These are phyloP conservation scores for Tetramorium parvispinum DNA, from an alignment of 1,140 invertebrate species.

Conservation along the genomic window DNA sequence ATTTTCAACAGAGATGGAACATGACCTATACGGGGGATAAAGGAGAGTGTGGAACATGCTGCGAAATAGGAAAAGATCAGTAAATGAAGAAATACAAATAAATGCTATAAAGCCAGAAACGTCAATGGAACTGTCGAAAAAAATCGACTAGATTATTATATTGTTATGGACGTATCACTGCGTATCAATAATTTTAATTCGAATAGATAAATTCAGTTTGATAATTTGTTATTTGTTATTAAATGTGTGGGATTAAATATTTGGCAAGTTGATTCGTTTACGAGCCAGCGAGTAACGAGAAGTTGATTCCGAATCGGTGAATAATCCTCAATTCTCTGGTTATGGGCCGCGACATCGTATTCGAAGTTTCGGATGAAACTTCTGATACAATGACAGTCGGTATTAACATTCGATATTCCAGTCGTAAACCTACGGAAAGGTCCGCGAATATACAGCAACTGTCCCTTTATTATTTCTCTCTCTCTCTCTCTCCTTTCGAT, in stretches of 20 bases:
- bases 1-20: too few species aligned
- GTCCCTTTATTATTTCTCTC: neutral
- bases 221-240: too few species aligned
- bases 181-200: neutral
- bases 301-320: slow-evolving; percentile 27
- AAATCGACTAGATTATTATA: neutral
- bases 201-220: neutral
- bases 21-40: too few species aligned
- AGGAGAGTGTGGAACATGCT: too few species aligned
- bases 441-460: neutral
- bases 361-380: slow-evolving; percentile 47
- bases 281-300: neutral
- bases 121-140: neutral
- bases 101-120: too few species aligned
- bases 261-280: slow-evolving; percentile 11
- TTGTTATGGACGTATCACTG: neutral
- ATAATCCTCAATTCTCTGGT: slow-evolving; percentile 37
- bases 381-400: slow-evolving; percentile 54
- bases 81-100: too few species aligned
- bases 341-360: slow-evolving; percentile 30
- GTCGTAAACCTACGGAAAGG: slow-evolving; percentile 53
- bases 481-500: neutral
- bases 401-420: slow-evolving; percentile 66
- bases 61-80: too few species aligned
- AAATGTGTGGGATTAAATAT: neutral